Evolutionary conservation across 2,888 invertebrate genomes (phyloP), one percentile per base, ranked within the genome.

Genomic region (Shargacucullia verbasci): DNA sequence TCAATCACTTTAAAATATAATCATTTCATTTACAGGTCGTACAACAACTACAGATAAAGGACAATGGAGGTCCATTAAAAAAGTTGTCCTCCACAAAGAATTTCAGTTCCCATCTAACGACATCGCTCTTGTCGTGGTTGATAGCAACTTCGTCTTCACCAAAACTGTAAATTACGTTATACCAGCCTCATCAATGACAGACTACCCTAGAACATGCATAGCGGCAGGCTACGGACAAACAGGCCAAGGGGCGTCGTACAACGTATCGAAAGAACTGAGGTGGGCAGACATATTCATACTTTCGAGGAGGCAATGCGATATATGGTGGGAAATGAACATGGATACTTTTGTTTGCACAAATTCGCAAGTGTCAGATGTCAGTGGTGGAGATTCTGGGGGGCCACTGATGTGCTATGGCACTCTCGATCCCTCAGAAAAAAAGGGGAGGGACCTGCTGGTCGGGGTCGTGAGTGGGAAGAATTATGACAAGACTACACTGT

Each of bases 351-450:
- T 68, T 52, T 79, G 56, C 38, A 64, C 58, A 2, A 44, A 45
- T 39, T 60, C 60, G 1, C 27, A 43, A 0, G 14, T 37, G 0
- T 20, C 52, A 0, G 67, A 60, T 27, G 58, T 68, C 0, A 74
- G 82, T 1, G 70, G 68, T 0, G 90, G 90, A 0, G 91, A 90
- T 57, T 90, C 90, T 0, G 90, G 90, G 0, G 88, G 90, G 0
- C 91, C 90, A 0, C 58, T 91, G 27, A 76, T 77, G 0, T 90
- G 91, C 47, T 74, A 62, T 2, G 72, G 57, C 1, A 84, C 85
- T 0, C 12, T 43, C 0, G 87, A 86, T 29, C 78, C 82, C 0
- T 64, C 33, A 0, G 83, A 85, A 38, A 38, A 46, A 9, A 53
- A 63, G 0, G 71, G 75, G 0, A 76, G 67, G 25, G 81, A 82